These are phyloP conservation scores for Sardinella longiceps DNA, from an alignment of 2,797 vertebrate species.

Conservation along the genomic window DNA sequence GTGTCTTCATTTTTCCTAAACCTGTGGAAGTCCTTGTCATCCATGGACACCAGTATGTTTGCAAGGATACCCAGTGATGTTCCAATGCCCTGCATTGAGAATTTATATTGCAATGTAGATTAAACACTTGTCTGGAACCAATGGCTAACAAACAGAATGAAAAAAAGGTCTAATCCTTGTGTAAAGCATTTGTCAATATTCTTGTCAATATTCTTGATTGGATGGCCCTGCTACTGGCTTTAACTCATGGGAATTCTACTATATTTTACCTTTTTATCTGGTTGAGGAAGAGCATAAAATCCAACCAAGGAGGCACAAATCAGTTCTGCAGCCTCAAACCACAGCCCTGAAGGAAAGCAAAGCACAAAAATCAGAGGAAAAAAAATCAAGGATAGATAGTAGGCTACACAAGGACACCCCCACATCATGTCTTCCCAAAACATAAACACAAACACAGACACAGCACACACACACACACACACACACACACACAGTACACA, in stretches of 20 bases:
- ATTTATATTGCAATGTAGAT: too few relatives aligned
- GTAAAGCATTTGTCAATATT: too few relatives aligned
- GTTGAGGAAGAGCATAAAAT: constrained; percentile 85
- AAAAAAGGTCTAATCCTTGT: too few relatives aligned
- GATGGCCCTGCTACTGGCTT: not conserved
- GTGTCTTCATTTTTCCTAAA: constrained; percentile 75
- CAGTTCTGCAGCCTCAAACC: constrained; percentile 89
- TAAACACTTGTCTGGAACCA: too few relatives aligned
- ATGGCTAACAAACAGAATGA: too few relatives aligned
- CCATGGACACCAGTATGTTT: constrained; percentile 91
- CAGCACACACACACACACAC: constrained; percentile 10
- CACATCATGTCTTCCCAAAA: not conserved
- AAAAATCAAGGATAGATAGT: not conserved
- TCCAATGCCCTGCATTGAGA: constrained; percentile 82
- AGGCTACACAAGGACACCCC: not conserved
- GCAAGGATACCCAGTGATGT: constrained; percentile 89
- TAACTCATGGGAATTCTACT: not conserved
- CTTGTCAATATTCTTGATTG: too few relatives aligned
- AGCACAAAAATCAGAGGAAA: not conserved
- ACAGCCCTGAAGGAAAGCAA: constrained; percentile 80
- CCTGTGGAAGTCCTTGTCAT: constrained; percentile 81
- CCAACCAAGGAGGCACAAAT: constrained; percentile 89
- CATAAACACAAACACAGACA: not conserved
- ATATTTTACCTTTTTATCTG: constrained; percentile 90
- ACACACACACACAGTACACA: not conserved